phyloP scores from a whole-genome alignment of 2,888 invertebrate genomes.

The Cheilosia scutellata region DNA sequence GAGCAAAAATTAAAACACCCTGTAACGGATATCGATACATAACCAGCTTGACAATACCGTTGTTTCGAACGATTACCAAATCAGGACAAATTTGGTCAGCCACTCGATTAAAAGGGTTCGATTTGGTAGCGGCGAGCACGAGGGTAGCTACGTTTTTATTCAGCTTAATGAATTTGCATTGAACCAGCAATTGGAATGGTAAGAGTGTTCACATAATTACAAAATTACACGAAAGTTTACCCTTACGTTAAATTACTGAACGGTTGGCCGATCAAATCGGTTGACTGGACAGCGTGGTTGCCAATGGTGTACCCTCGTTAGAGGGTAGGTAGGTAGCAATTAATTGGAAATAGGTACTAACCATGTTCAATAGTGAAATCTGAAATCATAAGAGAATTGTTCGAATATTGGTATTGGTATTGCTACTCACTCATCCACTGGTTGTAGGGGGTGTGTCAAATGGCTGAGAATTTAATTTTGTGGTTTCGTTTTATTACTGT shows the following conservation, averaged over 20 bases:
- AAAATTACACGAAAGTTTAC: conserved; percentile 53
- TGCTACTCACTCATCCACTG: neutral
- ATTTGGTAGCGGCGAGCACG: neutral
- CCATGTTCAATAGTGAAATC: neutral
- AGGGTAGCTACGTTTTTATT: neutral
- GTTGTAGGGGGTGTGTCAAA: neutral
- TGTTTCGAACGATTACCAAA: conserved; percentile 33
- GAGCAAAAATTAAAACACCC: neutral
- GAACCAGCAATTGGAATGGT: neutral
- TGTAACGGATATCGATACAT: neutral
- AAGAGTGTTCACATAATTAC: conserved; percentile 44
- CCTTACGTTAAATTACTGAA: conserved; percentile 63
- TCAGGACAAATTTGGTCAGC: conserved; percentile 32
- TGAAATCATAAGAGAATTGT: neutral
- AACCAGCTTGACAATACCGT: neutral
- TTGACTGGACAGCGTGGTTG: conserved; percentile 16
- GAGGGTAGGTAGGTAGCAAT: neutral
- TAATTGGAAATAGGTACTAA: conserved; percentile 4
- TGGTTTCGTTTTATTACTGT: neutral
- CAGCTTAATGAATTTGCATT: conserved; percentile 26
- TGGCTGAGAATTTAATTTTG: neutral
- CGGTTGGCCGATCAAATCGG: conserved; percentile 53
- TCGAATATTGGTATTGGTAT: neutral
- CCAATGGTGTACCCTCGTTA: neutral
- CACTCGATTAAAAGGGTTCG: conserved; percentile 27